These are phyloP conservation scores for Andrena fulva DNA, from an alignment of 2,888 invertebrate species.

Conservation along the genomic window DNA sequence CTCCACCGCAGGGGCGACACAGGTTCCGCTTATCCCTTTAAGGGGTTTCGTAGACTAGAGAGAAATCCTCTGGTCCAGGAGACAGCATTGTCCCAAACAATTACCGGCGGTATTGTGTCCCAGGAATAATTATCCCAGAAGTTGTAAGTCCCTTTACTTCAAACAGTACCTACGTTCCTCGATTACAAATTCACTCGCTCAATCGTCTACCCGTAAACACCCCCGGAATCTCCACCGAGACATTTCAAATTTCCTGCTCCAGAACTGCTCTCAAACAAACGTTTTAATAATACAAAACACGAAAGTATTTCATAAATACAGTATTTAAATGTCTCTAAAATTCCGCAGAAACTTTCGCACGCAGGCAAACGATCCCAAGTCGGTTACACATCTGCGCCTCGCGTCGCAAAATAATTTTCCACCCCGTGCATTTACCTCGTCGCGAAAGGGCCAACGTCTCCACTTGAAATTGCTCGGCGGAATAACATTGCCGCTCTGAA, in stretches of 20 bases:
- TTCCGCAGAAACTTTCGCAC: no score
- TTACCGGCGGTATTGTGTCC: slow-evolving; percentile 1
- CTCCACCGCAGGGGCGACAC: slow-evolving; percentile 4
- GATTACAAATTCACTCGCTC: not conserved
- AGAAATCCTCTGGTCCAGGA: not conserved
- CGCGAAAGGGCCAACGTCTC: slow-evolving; percentile 4
- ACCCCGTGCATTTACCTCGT: not conserved
- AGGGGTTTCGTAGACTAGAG: slow-evolving; percentile 28
- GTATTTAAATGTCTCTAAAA: no score
- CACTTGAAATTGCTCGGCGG: not conserved
- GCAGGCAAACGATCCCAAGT: no score
- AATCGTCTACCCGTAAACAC: not conserved
- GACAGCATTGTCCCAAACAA: slow-evolving; percentile 19
- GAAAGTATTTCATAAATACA: no score
- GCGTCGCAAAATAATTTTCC: not conserved
- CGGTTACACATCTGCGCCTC: no score
- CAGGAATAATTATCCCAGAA: slow-evolving; percentile 24
- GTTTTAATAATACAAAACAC: no score
- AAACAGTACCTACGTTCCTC: not conserved
- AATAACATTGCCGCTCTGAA: not conserved
- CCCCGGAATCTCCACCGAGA: not conserved
- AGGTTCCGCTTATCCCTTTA: slow-evolving; percentile 30
- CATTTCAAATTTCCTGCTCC: no score
- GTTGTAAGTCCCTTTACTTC: not conserved
- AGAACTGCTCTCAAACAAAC: no score